phyloP scores from a whole-genome alignment of 37 sponge, comb jelly and placozoan genomes.

The Eunapius fragilis region DNA sequence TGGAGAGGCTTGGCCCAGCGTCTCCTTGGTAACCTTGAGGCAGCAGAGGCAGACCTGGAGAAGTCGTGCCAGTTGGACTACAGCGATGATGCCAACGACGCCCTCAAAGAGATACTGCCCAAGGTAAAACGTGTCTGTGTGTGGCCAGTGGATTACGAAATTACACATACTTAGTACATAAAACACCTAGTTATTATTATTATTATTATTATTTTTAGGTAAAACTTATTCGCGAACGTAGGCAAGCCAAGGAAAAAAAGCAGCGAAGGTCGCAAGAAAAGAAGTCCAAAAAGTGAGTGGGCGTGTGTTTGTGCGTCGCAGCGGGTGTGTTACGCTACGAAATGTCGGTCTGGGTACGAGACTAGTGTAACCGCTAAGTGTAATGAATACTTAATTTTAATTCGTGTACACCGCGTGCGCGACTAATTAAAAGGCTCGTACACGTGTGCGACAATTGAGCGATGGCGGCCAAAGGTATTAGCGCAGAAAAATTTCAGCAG shows the following conservation, averaged over 20 bases:
- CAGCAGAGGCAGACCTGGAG: slow-evolving; percentile 69
- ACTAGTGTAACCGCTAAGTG: no score
- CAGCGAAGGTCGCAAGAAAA: background rate
- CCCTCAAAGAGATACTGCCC: slow-evolving; percentile 67
- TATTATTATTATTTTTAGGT: background rate
- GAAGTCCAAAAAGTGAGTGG: background rate
- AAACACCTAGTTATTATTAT: no score
- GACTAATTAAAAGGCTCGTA: no score
- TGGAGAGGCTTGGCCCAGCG: slow-evolving; percentile 91
- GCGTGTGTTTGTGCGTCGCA: background rate
- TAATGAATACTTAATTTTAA: no score
- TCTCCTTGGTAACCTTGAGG: slow-evolving; percentile 88
- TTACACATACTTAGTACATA: no score
- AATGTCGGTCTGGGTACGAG: no score
- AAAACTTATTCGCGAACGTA: background rate
- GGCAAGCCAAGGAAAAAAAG: background rate
- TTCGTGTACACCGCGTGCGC: no score
- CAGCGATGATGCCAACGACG: slow-evolving; percentile 79
- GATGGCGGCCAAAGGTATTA: no score
- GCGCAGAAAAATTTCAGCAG: no score
- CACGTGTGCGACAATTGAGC: no score
- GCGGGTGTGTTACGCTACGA: no score
- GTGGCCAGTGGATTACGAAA: no score
- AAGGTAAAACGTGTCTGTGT: slow-evolving; percentile 32
- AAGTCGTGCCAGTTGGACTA: slow-evolving; percentile 84